A percentile compares a stretch with the other conserved stretches of the same genome.
Evolutionary conservation across 2,888 invertebrate genomes (phyloP).

Genomic region (Mylabris sibirica): DNA sequence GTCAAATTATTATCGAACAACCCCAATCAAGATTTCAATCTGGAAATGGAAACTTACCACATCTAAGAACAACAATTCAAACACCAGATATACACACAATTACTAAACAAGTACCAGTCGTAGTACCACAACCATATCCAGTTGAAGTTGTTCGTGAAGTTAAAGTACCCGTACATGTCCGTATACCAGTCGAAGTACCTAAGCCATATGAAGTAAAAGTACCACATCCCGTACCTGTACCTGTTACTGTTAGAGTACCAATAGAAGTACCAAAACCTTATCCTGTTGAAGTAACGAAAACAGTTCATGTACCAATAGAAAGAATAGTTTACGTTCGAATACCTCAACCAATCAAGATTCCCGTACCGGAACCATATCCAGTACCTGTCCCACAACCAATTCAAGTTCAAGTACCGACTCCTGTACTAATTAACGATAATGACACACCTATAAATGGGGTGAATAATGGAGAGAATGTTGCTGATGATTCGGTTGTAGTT

Average conservation of each 20-base stretch:
- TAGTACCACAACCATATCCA: slow-evolving; percentile 50
- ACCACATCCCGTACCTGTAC: slow-evolving; percentile 45
- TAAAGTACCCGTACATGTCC: slow-evolving; percentile 42
- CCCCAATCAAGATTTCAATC: not conserved
- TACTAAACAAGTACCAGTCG: slow-evolving; percentile 37
- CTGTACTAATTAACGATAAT: slow-evolving; percentile 38
- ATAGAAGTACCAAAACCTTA: slow-evolving; percentile 48
- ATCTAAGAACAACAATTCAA: not conserved
- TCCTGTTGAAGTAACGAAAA: slow-evolving; percentile 45
- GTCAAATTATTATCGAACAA: not conserved
- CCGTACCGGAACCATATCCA: slow-evolving; percentile 45
- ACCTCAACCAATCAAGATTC: slow-evolving; percentile 42
- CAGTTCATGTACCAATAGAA: slow-evolving; percentile 43
- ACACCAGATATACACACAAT: slow-evolving; percentile 44
- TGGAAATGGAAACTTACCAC: not conserved
- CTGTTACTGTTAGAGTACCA: slow-evolving; percentile 43
- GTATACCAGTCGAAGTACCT: slow-evolving; percentile 47
- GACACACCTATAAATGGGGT: not conserved
- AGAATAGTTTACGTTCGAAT: slow-evolving; percentile 44
- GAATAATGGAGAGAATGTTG: not conserved
- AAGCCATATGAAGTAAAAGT: slow-evolving; percentile 46
- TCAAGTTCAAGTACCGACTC: slow-evolving; percentile 44
- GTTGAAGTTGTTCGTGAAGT: slow-evolving; percentile 40
- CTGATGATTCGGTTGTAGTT: not conserved
- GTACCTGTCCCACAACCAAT: slow-evolving; percentile 46